Evolutionary conservation across 2,113 vertebrate species (phyloP).

Genomic region (Oceanodroma tethys): DNA sequence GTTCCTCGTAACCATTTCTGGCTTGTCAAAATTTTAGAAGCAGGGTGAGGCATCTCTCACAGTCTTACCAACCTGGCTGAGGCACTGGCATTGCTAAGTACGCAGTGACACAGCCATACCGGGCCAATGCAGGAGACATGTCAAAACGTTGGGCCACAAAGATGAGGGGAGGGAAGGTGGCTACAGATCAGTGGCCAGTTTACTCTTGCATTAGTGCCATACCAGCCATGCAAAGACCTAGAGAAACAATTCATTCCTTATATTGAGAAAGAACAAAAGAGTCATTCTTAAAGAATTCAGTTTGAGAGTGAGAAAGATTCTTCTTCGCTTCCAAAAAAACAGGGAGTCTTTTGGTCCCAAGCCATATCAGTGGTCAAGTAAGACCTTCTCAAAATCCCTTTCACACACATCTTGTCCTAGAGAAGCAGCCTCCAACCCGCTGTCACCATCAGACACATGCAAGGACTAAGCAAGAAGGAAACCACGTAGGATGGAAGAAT

Average conservation of each 20-base stretch:
- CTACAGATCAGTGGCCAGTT: background rate
- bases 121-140: accelerated
- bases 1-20: background rate
- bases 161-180: background rate
- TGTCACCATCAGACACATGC: background rate
- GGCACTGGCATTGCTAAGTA: background rate
- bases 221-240: background rate
- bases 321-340: background rate
- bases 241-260: background rate
- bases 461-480: background rate
- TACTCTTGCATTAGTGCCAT: background rate
- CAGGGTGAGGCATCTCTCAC: background rate
- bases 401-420: background rate
- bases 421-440: background rate
- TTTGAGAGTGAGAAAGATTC: background rate
- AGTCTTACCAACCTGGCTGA: background rate
- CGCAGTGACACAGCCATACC: background rate
- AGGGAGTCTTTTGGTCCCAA: background rate
- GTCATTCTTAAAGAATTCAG: background rate
- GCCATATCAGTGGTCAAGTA: background rate
- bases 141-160: background rate
- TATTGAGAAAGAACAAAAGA: background rate
- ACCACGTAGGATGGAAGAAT: background rate
- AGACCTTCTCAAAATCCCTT: background rate
- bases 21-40: background rate